Percentiles rank a stretch among this genome's conserved stretches.
Conservation (phyloP, 2,113 vertebrate genomes). For the Calidris pygmaea region DNA sequence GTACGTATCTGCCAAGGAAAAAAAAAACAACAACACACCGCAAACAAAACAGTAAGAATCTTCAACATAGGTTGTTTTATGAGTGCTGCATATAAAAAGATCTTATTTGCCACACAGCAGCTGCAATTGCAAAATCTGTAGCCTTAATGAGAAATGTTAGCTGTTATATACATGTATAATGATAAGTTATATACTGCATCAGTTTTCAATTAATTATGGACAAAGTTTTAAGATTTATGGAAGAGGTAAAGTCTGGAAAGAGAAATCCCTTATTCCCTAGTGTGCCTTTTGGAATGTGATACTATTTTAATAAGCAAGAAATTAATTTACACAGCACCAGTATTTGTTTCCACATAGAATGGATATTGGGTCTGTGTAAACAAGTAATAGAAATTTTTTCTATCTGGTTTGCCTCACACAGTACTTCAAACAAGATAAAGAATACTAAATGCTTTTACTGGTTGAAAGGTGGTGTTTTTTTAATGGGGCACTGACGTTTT, state of each 20-base stretch:
- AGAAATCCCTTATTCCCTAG: background rate
- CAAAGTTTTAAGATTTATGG: constrained; percentile 14
- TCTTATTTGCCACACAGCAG: background rate
- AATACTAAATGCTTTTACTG: background rate
- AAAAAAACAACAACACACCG: background rate
- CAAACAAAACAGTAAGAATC: background rate
- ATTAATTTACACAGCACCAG: background rate
- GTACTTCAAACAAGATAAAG: background rate
- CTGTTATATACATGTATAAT: background rate
- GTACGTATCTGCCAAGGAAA: background rate
- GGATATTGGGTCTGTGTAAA: background rate
- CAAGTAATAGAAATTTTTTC: background rate
- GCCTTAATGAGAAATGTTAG: background rate
- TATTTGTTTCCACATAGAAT: background rate
- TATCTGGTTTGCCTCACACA: background rate
- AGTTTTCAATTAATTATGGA: constrained; percentile 31
- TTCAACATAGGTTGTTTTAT: background rate
- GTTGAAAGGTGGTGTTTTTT: background rate
- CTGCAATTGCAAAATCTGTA: background rate
- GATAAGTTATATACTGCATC: constrained; percentile 4
- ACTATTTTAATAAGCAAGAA: constrained; percentile 34
- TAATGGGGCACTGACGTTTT: background rate
- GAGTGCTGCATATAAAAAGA: background rate
- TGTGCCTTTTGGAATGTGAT: background rate
- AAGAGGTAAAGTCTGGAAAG: constrained; percentile 8